Base-by-base conservation (phyloP, 2,888 invertebrate genomes). In the Chironomus tentans region DNA sequence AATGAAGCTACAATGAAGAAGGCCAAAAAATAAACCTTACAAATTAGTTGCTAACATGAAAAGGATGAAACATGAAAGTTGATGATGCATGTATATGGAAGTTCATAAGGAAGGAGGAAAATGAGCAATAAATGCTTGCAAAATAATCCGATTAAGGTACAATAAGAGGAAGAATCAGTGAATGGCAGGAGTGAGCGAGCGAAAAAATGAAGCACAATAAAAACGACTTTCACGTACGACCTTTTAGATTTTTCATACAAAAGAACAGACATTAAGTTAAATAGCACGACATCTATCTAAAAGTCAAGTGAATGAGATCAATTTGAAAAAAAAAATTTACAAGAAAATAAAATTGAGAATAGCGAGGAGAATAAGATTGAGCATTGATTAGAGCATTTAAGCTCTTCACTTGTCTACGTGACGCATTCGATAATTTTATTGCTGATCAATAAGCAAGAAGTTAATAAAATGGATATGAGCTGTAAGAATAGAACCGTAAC, bases 201-300 rank as follows among this genome's bases (percentile, higher is more conserved):
- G 18, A 65, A 21, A 24, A 65, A 12, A 28, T 28, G 10, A 65
- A 65, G n/a, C 65, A 22, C 65, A 65, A 68, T 24, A 38, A 68
- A 28, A 28, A 13, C n/a, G 56, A 50, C 21, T 46, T 71, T 71
- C 71, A 71, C 71, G 71, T 71, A 56, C 71, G 71, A 71, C 71
- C 71, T 71, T 71, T 56, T 56, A 56, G 56, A 56, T 56, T 56
- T 65, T 22, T 65, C 12, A 38, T 38, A 38, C 38, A 38, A 15
- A 24, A 38, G 21, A 70, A 28, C 15, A 46, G 15, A 69, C 28
- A 46, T 28, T 18, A 69, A 69, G n/a, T 28, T 18, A 38, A 69
- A 38, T 38, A 46, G 46, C 68, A 69, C 46, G 38, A 46, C 68
- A 68, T 38, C n/a, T 28, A 68, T 22, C 24, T 68, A 22, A 65